Evolutionary conservation across 2,888 invertebrate genomes (phyloP).

Genomic region (Mesorhabditis sp.): DNA sequence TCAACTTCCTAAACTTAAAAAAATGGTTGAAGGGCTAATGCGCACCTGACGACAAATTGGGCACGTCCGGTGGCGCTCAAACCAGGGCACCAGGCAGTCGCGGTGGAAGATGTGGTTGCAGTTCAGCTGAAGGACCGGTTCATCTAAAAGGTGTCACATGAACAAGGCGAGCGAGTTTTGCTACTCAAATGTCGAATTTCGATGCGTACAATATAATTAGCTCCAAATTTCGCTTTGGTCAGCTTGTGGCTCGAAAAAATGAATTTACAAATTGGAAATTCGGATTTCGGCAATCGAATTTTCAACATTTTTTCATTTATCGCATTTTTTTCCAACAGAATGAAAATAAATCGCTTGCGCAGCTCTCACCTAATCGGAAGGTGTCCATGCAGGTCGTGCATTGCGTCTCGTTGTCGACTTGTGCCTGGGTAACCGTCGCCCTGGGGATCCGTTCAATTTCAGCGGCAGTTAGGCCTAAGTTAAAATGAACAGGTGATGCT

Average conservation of each 20-base stretch:
- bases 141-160: constrained; percentile 18
- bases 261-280: constrained; percentile 4
- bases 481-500: not conserved
- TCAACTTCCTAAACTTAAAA: constrained; percentile 1
- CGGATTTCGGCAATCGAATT: not conserved
- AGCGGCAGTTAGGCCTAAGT: not conserved
- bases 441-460: not conserved
- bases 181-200: not conserved
- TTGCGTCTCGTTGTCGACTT: constrained; percentile 36
- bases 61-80: constrained; percentile 28
- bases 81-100: constrained; percentile 39
- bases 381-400: constrained; percentile 43
- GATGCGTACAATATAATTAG: no score
- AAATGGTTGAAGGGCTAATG: not conserved
- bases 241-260: not conserved
- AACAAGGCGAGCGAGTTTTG: not conserved
- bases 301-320: not conserved
- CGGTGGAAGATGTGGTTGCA: constrained; percentile 40
- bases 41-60: constrained; percentile 23
- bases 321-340: not conserved
- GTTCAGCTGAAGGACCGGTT: constrained; percentile 27
- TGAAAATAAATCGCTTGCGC: not conserved
- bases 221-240: no score
- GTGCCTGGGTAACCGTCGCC: constrained; percentile 21
- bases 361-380: constrained; percentile 24